phyloP scores from a whole-genome alignment of 37 sponge, comb jelly and placozoan species.

The Oopsacas minuta region DNA sequence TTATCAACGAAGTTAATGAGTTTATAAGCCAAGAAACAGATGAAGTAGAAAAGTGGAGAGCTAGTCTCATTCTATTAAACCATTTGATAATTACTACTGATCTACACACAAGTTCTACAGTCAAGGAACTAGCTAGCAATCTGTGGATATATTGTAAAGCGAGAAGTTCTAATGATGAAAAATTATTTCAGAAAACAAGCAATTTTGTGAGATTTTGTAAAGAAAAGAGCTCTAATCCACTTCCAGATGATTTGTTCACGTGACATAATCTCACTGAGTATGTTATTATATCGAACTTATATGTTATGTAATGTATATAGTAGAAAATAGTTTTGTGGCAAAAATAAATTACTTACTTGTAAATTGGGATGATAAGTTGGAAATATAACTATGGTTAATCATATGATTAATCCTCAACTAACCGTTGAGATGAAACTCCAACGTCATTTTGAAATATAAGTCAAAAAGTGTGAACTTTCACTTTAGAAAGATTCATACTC shows the following conservation, averaged over 20 bases:
- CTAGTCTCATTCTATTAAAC: conserved; percentile 6
- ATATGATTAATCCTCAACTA: too few relatives aligned
- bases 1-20: conserved; percentile 38
- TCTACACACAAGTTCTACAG: neutral
- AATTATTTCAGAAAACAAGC: neutral
- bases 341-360: conserved; percentile 15
- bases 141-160: conserved; percentile 1
- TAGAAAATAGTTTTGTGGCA: conserved; percentile 18
- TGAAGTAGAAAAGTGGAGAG: neutral
- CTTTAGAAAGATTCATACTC: too few relatives aligned
- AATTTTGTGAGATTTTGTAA: neutral
- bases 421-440: too few relatives aligned
- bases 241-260: neutral
- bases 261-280: neutral
- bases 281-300: conserved; percentile 9
- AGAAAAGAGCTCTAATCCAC: neutral
- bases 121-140: neutral
- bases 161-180: neutral
- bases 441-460: too few relatives aligned
- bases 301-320: conserved; percentile 9
- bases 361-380: too few relatives aligned
- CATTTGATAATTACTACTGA: neutral
- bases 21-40: conserved; percentile 25
- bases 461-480: too few relatives aligned
- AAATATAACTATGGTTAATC: too few relatives aligned